Evolutionary conservation across 92 coral and sea anemone species (phyloP).

Genomic region (Diadumene lineata): DNA sequence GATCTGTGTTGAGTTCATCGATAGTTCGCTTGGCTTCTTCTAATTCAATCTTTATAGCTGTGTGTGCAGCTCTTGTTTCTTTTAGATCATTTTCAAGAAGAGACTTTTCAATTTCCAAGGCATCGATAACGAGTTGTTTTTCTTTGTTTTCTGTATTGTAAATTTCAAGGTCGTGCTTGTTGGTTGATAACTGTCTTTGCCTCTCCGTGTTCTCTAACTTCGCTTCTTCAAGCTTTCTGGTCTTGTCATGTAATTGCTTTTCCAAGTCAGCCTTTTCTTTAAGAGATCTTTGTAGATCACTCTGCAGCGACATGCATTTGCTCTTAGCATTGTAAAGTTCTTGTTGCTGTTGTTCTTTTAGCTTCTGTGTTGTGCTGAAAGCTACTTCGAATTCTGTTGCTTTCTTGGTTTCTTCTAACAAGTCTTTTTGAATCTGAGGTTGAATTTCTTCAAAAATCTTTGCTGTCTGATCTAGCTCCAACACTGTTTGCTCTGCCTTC

Average conservation of each 20-base stretch:
- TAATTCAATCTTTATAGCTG: conserved; percentile 33
- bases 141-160: conserved; percentile 51
- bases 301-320: conserved; percentile 51
- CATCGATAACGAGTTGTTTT: conserved; percentile 49
- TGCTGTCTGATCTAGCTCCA: conserved; percentile 62
- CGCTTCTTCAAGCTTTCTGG: conserved; percentile 49
- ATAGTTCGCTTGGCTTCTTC: conserved; percentile 47
- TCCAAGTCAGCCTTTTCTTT: conserved; percentile 66
- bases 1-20: conserved; percentile 46
- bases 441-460: conserved; percentile 50
- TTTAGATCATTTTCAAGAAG: conserved; percentile 58
- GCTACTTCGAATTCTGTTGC: conserved; percentile 75
- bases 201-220: conserved; percentile 39
- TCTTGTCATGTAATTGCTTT: conserved; percentile 63
- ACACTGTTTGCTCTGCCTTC: conserved; percentile 52
- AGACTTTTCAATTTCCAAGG: conserved; percentile 53
- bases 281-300: conserved; percentile 55
- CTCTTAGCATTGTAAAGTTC: conserved; percentile 52
- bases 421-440: conserved; percentile 63
- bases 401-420: conserved; percentile 72
- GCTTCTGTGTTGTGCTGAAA: conserved; percentile 53
- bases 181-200: conserved; percentile 49
- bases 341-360: conserved; percentile 61
- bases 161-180: conserved; percentile 46
- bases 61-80: conserved; percentile 47